Evolutionary conservation across 2,113 vertebrate genomes (phyloP).

Genomic region (Hoplias malabaricus): DNA sequence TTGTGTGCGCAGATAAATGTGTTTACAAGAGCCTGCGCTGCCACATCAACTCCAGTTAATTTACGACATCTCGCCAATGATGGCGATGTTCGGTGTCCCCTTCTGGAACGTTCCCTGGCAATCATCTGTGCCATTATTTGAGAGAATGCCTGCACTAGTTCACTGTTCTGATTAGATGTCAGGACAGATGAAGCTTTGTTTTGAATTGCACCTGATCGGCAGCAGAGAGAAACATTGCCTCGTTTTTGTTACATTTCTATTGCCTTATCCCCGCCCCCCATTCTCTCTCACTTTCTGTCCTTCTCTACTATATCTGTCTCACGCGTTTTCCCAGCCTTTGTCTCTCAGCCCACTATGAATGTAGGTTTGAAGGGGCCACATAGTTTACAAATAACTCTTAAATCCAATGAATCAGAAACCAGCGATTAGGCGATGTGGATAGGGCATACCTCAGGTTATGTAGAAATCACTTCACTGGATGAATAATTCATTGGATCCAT

Average conservation of each 20-base stretch:
- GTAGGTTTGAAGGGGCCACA: not conserved
- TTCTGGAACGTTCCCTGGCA: conserved; percentile 1
- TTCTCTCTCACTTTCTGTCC: not conserved
- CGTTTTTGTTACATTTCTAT: not conserved
- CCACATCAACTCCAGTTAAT: conserved; percentile 3
- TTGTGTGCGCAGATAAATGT: conserved; percentile 6
- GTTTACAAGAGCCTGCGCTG: conserved; percentile 4
- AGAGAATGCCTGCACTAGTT: no score
- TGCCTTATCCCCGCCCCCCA: no score
- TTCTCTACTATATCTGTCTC: no score
- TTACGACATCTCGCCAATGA: not conserved
- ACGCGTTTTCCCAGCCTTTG: not conserved
- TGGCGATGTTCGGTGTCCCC: not conserved
- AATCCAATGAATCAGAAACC: conserved; percentile 1
- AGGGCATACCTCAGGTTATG: conserved; percentile 22
- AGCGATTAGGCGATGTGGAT: conserved; percentile 18
- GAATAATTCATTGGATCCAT: no score
- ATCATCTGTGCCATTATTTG: not conserved
- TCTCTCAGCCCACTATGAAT: not conserved
- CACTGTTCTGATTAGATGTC: not conserved
- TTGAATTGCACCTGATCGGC: not conserved
- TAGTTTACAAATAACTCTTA: not conserved
- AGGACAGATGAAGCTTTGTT: not conserved
- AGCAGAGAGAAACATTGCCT: not conserved
- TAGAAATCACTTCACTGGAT: conserved; percentile 18